Evolutionary conservation across 2,888 invertebrate genomes (phyloP).

Genomic region (Nomada flava): DNA sequence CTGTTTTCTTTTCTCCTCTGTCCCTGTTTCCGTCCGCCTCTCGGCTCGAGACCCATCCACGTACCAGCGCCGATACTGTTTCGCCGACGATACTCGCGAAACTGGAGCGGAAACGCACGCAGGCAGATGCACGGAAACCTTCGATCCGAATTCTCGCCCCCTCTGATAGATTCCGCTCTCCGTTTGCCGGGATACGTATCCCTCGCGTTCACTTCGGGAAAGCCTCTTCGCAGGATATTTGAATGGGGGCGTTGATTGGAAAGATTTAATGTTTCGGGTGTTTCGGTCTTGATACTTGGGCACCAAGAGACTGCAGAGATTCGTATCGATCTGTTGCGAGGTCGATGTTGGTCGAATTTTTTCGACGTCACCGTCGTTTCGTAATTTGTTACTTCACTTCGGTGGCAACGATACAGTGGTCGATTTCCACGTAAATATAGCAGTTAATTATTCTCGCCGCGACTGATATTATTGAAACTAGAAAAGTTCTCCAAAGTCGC

Average conservation of each 20-base stretch:
- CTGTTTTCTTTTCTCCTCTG: conserved; percentile 37
- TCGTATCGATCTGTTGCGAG: neutral
- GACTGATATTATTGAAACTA: no score
- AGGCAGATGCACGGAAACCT: conserved; percentile 68
- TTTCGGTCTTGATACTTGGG: neutral
- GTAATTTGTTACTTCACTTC: no score
- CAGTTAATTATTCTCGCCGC: no score
- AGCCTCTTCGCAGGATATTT: conserved; percentile 24
- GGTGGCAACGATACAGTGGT: neutral
- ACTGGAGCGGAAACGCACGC: conserved; percentile 77
- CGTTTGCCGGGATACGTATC: conserved; percentile 24
- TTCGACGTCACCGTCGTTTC: no score
- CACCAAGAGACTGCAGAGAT: neutral
- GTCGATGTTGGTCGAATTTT: conserved; percentile 47
- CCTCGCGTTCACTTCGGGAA: conserved; percentile 4
- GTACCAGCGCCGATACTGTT: conserved; percentile 7
- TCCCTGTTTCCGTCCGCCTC: conserved; percentile 17
- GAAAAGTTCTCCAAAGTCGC: no score
- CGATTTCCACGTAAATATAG: neutral
- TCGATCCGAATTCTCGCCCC: conserved; percentile 53
- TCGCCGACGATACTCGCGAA: conserved; percentile 65
- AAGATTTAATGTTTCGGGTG: conserved; percentile 17
- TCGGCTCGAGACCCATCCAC: neutral
- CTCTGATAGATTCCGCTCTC: conserved; percentile 40
- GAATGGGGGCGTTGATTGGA: neutral